A percentile compares a stretch with the other conserved stretches of the same genome.
Conservation (phyloP, 2,888 invertebrate genomes). For the Boloria selene region DNA sequence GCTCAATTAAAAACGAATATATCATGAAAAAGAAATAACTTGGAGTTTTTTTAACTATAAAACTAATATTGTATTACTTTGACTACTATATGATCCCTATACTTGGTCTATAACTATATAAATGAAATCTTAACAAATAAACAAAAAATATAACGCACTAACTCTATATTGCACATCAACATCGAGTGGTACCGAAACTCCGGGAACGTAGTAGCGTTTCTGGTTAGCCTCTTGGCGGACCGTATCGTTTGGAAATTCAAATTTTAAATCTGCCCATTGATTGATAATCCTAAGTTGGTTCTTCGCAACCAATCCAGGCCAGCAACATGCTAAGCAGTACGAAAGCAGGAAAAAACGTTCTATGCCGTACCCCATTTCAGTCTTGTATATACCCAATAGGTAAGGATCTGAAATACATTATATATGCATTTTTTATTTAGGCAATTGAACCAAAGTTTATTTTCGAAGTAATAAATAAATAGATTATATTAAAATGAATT, state of each 20-base stretch:
- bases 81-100: too few relatives aligned
- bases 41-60: too few relatives aligned
- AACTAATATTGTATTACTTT: too few relatives aligned
- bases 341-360: constrained; percentile 72
- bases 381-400: constrained; percentile 61
- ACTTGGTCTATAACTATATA: too few relatives aligned
- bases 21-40: too few relatives aligned
- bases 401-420: constrained; percentile 62
- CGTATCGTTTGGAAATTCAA: constrained; percentile 79
- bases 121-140: background rate
- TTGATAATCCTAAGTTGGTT: constrained; percentile 74
- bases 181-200: constrained; percentile 86
- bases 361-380: constrained; percentile 71
- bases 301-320: constrained; percentile 64
- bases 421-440: too few relatives aligned
- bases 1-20: too few relatives aligned
- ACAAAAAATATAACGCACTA: constrained; percentile 53
- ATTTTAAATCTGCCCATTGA: constrained; percentile 86
- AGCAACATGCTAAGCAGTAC: constrained; percentile 75
- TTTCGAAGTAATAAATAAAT: too few relatives aligned
- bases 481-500: too few relatives aligned
- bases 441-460: too few relatives aligned
- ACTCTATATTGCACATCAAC: constrained; percentile 83
- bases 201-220: constrained; percentile 78
- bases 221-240: constrained; percentile 62